phyloP scores from a whole-genome alignment of 2,797 vertebrate species.

The Ispidina picta region DNA sequence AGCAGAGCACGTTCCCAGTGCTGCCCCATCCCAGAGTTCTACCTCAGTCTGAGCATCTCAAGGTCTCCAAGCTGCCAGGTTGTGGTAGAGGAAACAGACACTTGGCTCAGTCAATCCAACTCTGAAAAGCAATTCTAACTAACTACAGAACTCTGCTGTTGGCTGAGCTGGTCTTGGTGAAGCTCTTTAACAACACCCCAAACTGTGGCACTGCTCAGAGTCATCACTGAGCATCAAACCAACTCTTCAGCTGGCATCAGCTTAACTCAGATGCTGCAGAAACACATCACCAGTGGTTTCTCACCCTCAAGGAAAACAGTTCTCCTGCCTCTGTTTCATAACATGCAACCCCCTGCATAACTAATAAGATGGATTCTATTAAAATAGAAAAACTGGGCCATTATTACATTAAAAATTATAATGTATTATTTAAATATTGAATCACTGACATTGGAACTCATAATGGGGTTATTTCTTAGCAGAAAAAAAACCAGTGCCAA shows the following conservation, averaged over 20 bases:
- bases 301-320: not conserved
- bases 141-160: not conserved
- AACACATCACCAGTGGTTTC: not conserved
- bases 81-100: not conserved
- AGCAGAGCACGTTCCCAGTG: not conserved
- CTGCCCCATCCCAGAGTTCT: not conserved
- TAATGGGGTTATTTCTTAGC: not conserved
- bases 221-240: fast-evolving
- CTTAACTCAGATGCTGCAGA: not conserved
- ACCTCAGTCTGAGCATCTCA: not conserved
- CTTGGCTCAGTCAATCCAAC: not conserved
- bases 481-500: not conserved
- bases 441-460: not conserved
- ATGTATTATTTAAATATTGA: not conserved
- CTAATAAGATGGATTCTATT: not conserved
- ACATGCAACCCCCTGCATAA: not conserved
- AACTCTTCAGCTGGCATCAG: not conserved
- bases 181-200: not conserved
- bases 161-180: not conserved
- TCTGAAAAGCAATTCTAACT: not conserved
- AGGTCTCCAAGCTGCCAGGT: not conserved
- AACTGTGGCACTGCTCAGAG: not conserved
- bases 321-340: not conserved
- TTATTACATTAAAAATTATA: not conserved
- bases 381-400: not conserved